A percentile compares a stretch with the other conserved stretches of the same genome.
Conservation (phyloP, 2,113 vertebrate genomes). For the Leptosomus discolor region DNA sequence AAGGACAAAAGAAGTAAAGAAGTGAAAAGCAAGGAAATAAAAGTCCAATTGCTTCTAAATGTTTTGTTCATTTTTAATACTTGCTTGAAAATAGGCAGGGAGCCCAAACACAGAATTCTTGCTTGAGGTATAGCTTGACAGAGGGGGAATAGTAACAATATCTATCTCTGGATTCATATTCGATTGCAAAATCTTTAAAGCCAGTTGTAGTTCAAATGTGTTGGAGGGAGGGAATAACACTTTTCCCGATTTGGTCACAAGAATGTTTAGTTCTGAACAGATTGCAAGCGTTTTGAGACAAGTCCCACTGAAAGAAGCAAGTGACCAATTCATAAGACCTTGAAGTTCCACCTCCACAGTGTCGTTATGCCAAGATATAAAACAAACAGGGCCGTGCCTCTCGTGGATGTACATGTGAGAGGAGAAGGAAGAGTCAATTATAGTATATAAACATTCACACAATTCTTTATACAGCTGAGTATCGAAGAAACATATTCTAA, state of each 20-base stretch:
- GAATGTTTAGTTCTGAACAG: background rate
- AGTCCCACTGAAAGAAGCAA: background rate
- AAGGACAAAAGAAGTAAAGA: background rate
- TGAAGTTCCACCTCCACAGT: background rate
- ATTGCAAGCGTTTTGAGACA: background rate
- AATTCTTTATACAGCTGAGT: background rate
- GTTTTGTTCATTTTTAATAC: background rate
- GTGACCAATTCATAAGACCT: background rate
- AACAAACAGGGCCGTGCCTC: background rate
- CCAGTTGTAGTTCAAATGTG: background rate
- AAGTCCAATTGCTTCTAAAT: background rate
- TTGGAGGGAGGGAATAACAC: background rate
- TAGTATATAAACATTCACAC: background rate
- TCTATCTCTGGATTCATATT: background rate
- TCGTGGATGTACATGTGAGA: background rate
- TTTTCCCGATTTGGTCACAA: fast-evolving
- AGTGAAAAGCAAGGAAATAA: background rate
- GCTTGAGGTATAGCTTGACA: background rate
- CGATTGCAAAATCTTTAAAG: background rate
- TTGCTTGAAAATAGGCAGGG: background rate
- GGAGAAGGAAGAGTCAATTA: background rate
- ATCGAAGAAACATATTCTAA: constrained; percentile 42
- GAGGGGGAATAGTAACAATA: background rate
- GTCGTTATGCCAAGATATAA: background rate
- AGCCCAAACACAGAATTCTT: background rate